These are phyloP conservation scores for Mystacides longicornis DNA, from an alignment of 2,888 invertebrate species.

Conservation along the genomic window DNA sequence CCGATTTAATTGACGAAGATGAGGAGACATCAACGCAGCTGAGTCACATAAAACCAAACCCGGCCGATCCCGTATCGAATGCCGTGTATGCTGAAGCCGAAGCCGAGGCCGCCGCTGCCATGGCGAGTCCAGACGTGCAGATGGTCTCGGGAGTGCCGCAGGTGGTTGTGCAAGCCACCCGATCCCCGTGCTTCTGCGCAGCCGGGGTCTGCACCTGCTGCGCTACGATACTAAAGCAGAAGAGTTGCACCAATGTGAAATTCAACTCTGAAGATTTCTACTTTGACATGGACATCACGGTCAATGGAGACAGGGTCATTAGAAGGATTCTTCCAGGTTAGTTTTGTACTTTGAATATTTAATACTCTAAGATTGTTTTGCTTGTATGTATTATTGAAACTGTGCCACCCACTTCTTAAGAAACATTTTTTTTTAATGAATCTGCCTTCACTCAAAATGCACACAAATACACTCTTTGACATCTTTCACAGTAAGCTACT, in stretches of 20 bases:
- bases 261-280: constrained; percentile 79
- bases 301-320: constrained; percentile 67
- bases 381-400: background rate
- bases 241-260: constrained; percentile 69
- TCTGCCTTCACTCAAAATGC: too few species aligned
- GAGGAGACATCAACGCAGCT: constrained; percentile 16
- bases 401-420: too few species aligned
- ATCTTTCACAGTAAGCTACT: too few species aligned
- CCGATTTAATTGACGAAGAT: constrained; percentile 7
- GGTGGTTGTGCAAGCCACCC: constrained; percentile 42
- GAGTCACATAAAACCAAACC: constrained; percentile 27
- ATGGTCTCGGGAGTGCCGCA: constrained; percentile 2
- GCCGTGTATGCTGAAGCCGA: constrained; percentile 29
- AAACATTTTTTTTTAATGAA: too few species aligned
- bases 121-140: constrained; percentile 5
- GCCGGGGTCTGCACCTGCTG: constrained; percentile 62
- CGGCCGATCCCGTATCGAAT: constrained; percentile 30
- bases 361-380: too few species aligned
- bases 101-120: constrained; percentile 2
- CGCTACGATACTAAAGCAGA: constrained; percentile 60
- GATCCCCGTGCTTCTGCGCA: constrained; percentile 56
- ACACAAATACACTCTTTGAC: too few species aligned
- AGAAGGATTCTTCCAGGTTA: constrained; percentile 68
- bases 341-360: background rate
- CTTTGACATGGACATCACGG: constrained; percentile 62